Evolutionary conservation across 2,797 vertebrate species (phyloP).

Genomic region (Poecilia gillii): DNA sequence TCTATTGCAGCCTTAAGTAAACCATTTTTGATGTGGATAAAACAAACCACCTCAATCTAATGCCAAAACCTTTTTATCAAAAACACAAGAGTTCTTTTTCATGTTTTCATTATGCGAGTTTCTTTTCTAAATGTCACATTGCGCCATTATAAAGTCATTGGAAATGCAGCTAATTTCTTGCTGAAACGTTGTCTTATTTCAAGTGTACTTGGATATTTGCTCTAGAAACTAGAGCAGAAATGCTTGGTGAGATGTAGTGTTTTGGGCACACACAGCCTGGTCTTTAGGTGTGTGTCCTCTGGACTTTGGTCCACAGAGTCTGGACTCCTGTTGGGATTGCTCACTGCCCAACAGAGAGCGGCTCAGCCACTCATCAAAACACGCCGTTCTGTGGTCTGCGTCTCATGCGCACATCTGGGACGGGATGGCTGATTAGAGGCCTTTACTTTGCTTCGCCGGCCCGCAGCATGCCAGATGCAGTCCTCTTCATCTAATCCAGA

Average conservation of each 20-base stretch:
- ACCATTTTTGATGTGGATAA: too few species aligned
- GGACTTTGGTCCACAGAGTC: slow-evolving; percentile 1
- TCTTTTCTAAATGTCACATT: too few species aligned
- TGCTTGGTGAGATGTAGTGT: background rate
- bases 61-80: too few species aligned
- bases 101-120: too few species aligned
- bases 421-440: slow-evolving; percentile 42
- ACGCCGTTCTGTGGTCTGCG: slow-evolving; percentile 16
- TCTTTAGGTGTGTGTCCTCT: slow-evolving; percentile 1
- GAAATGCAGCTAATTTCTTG: too few species aligned
- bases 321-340: slow-evolving; percentile 27
- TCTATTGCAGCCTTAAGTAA: too few species aligned
- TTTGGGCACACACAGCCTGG: slow-evolving; percentile 24
- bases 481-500: slow-evolving; percentile 10
- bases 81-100: too few species aligned
- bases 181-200: too few species aligned
- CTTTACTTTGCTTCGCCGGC: slow-evolving; percentile 26
- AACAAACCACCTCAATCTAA: too few species aligned
- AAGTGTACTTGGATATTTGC: too few species aligned
- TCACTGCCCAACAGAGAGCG: slow-evolving; percentile 25
- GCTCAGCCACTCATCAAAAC: slow-evolving; percentile 22
- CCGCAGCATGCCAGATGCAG: slow-evolving; percentile 31
- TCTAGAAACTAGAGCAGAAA: too few species aligned
- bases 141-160: too few species aligned
- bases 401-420: slow-evolving; percentile 8